Evolutionary conservation across 2,797 vertebrate genomes (phyloP), one percentile per base, ranked within the genome.

Genomic region (Thunnus albacares): DNA sequence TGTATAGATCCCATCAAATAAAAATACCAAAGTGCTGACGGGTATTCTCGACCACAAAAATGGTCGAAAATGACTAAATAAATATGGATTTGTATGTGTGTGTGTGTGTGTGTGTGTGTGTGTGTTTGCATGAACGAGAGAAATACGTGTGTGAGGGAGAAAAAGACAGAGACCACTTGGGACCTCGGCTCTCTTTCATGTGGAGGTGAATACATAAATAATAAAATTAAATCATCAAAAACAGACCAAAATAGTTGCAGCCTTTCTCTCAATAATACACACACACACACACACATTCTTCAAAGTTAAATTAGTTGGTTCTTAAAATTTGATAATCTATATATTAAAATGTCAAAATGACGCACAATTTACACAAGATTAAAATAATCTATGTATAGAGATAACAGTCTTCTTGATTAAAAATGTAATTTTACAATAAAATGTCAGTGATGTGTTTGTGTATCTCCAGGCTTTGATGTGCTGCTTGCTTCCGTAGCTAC

Each of bases 141-240:
- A 68, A 53, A 53, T 71, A 64, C 77, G 75, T 55, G 69, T 68
- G 79, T 64, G 86, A 64, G 69, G 61, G 30, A 72, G 67, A 82
- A 71, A 79, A 75, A 83, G 73, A 81, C 43, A 82, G 75, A 87
- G 68, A 88, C 80, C 89, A 65, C 85, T 70, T 86, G 90, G 91
- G 93, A 94, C 79, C 52, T 80, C 52, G 72, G 86, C 74, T 83
- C 78, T 71, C 89, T 95, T 95, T 95, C 84, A 93, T 93, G 92
- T 92, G 84, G 81, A 92, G 92, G 90, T 93, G 92, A 91, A 93
- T 92, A 88, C 87, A 93, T 93, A 91, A 93, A 94, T 92, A 94
- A 90, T 88, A 63, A 89, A 91, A 91, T 93, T 68, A 91, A 92
- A 91, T 94, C 75, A 89, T 92, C 82, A 91, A 92, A 93, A 92